Evolutionary conservation across 64 coral and sea anemone species (phyloP).

Genomic region (Anthopleura sola): DNA sequence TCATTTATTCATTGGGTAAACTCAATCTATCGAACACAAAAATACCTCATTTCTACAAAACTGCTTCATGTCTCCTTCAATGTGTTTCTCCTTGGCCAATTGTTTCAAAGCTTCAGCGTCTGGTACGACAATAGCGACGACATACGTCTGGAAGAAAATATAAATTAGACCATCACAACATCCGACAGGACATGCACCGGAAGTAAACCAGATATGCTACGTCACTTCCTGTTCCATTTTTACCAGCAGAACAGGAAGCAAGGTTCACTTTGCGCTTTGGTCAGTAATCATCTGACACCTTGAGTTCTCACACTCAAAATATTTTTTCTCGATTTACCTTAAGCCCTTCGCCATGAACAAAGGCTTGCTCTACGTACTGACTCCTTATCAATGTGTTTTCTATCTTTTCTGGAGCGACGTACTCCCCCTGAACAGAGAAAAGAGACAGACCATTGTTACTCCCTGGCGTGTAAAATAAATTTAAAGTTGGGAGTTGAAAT

Average conservation of each 20-base stretch:
- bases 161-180: not conserved
- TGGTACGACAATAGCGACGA: slow-evolving; percentile 68
- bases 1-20: too few relatives aligned
- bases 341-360: slow-evolving; percentile 59
- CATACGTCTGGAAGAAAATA: slow-evolving; percentile 42
- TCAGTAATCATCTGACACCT: too few relatives aligned
- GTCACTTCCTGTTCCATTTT: not conserved
- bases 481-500: too few relatives aligned
- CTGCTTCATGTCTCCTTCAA: slow-evolving; percentile 37
- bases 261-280: too few relatives aligned
- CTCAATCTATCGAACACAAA: too few relatives aligned
- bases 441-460: not conserved
- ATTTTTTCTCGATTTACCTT: slow-evolving; percentile 32
- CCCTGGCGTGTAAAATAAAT: too few relatives aligned
- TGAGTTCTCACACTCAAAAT: too few relatives aligned
- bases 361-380: slow-evolving; percentile 65
- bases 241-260: not conserved
- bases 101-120: slow-evolving; percentile 57
- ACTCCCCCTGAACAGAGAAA: slow-evolving; percentile 55
- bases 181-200: not conserved
- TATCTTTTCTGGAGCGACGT: slow-evolving; percentile 76
- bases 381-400: slow-evolving; percentile 62
- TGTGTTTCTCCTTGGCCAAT: slow-evolving; percentile 41
- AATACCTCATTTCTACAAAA: slow-evolving; percentile 78
- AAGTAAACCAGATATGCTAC: not conserved